Evolutionary conservation across 2,113 vertebrate species (phyloP).

Genomic region (Halcyon malimbica): DNA sequence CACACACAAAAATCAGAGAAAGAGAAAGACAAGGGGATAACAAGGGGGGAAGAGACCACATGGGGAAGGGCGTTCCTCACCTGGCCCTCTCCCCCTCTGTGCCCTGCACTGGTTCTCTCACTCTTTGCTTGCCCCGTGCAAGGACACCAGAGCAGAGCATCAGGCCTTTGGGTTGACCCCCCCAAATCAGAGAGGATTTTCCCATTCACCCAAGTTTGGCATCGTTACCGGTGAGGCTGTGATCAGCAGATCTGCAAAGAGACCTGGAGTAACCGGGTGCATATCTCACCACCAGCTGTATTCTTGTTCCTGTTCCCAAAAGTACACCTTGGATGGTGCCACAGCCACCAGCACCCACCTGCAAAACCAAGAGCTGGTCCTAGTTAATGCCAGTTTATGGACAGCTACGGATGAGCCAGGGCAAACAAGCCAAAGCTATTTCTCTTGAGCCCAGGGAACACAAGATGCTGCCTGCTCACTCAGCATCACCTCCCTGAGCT

Average conservation of each 20-base stretch:
- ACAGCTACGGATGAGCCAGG: background rate
- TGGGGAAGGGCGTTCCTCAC: constrained; percentile 21
- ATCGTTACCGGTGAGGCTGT: accelerated
- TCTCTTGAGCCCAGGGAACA: background rate
- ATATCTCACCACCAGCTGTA: background rate
- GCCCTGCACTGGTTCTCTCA: accelerated
- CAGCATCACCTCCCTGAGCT: background rate
- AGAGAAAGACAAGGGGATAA: constrained; percentile 27
- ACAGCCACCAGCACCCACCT: background rate
- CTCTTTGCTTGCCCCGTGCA: background rate
- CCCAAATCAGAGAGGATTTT: background rate
- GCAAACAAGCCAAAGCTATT: background rate
- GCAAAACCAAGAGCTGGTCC: background rate
- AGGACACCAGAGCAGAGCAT: background rate
- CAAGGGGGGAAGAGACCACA: constrained; percentile 29
- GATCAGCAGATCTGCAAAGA: background rate
- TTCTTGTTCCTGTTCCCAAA: background rate
- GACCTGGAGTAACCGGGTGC: background rate
- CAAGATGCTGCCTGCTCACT: accelerated
- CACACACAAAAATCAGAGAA: background rate
- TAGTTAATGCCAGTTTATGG: background rate
- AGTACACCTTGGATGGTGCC: background rate
- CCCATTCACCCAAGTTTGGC: background rate
- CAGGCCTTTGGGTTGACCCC: background rate
- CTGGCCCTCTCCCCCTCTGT: background rate